Evolutionary conservation across 2,888 invertebrate species (phyloP), one percentile per base, ranked within the genome.

Genomic region (Platynereis dumerilii): DNA sequence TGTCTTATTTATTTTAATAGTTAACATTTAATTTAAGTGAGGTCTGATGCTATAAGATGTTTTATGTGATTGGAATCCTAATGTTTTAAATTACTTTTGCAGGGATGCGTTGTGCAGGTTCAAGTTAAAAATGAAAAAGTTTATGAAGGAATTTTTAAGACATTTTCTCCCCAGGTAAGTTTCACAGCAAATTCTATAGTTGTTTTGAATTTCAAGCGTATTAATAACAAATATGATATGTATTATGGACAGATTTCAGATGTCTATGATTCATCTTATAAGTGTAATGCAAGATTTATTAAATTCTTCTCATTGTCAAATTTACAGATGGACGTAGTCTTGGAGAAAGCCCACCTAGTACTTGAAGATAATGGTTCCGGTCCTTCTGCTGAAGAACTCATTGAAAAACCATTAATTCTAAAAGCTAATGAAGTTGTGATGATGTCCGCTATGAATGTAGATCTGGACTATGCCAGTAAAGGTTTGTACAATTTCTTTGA

Each of bases 61-160:
- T 34, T 12, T 34, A 7, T 34, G 34, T 34, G 34, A n/a, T n/a
- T n/a, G n/a, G n/a, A n/a, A n/a, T 27, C n/a, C 5, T 22, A 48
- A 20, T 48, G 17, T 48, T 48, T 12, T 42, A 3, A 48, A 10
- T 34, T 34, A 34, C 12, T 53, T 52, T 69, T 74, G 22, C 69
- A 83, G 83, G 84, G 84, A 29, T 75, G 75, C 56, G 69, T 72
- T 67, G 81, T 82, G 34, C 78, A 80, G 69, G 77, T 84, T 22
- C 77, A 80, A 67, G 78, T 93, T 62, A 90, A 91, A 82, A 92
- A 93, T 75, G 94, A 93, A 72, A 89, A 90, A 75, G 86, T 91
- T 64, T 94, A 91, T 88, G 94, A 95, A 86, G 95, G 95, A 26
- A 90, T 95, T 69, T 92, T 95, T 82, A 90, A 90, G 82, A 94